These are phyloP conservation scores for Jordanella pulchra DNA, from an alignment of 2,797 vertebrate species.

Conservation along the genomic window DNA sequence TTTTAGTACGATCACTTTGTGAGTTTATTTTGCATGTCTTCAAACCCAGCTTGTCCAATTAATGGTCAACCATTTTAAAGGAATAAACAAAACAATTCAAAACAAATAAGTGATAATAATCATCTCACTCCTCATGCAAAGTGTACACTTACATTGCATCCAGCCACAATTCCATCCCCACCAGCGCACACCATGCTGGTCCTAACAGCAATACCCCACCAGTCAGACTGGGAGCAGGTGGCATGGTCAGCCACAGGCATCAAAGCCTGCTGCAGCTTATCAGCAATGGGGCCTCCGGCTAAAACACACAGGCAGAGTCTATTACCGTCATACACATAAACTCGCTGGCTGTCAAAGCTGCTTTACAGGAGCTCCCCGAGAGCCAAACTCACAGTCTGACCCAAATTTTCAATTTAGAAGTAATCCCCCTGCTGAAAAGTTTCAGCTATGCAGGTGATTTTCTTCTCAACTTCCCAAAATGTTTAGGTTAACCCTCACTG, in stretches of 20 bases:
- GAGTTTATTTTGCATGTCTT: neutral
- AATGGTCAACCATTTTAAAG: neutral
- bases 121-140: neutral
- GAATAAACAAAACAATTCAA: neutral
- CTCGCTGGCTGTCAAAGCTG: constrained; percentile 54
- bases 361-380: constrained; percentile 46
- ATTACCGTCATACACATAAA: constrained; percentile 57
- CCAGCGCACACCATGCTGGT: constrained; percentile 81
- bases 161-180: constrained; percentile 81
- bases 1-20: neutral
- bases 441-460: constrained; percentile 41
- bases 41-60: neutral
- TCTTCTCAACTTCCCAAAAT: constrained; percentile 26
- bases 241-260: constrained; percentile 86
- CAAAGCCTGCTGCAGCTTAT: constrained; percentile 90
- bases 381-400: constrained; percentile 33
- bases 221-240: constrained; percentile 84
- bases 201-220: constrained; percentile 82
- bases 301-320: constrained; percentile 63
- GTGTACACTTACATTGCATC: constrained; percentile 80
- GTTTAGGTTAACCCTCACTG: constrained; percentile 14
- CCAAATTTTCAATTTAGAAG: constrained; percentile 61
- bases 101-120: neutral
- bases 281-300: constrained; percentile 88
- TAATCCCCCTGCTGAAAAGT: constrained; percentile 42